Conservation (phyloP, 2,797 vertebrate genomes). For the Notoglanidium macrostoma region DNA sequence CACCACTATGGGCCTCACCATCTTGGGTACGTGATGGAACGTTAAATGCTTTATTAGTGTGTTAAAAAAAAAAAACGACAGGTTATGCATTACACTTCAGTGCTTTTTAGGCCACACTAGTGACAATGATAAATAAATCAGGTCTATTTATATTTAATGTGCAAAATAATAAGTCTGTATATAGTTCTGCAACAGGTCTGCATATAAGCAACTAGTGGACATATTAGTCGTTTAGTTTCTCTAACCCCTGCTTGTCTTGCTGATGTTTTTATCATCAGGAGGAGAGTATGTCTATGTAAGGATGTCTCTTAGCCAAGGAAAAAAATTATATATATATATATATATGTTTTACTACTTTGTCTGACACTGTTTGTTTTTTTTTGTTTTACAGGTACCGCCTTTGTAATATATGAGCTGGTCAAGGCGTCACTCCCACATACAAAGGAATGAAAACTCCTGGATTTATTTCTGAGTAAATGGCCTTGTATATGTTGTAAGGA, state of each 20-base stretch:
- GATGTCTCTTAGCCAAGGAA: background rate
- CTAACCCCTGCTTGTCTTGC: background rate
- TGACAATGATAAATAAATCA: background rate
- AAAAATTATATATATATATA: background rate
- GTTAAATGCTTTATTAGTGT: background rate
- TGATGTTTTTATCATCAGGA: background rate
- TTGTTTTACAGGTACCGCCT: constrained; percentile 75
- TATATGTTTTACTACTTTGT: background rate
- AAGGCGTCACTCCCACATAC: constrained; percentile 81
- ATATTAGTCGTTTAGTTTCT: background rate
- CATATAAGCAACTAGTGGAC: background rate
- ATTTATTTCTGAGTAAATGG: constrained; percentile 27
- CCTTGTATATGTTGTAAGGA: constrained; percentile 57
- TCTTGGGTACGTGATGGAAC: constrained; percentile 78
- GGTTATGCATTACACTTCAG: background rate
- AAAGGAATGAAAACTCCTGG: constrained; percentile 67
- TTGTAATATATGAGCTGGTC: constrained; percentile 77
- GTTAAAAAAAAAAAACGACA: background rate
- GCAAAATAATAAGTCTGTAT: too few relatives aligned
- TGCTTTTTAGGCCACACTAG: background rate
- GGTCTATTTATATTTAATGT: background rate
- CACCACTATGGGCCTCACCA: constrained; percentile 75
- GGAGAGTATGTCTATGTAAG: background rate
- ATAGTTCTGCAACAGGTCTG: background rate
- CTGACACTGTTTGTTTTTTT: background rate